Evolutionary conservation across 2,113 vertebrate species (phyloP), one percentile per base, ranked within the genome.

Genomic region (Phyllostomus hastatus): DNA sequence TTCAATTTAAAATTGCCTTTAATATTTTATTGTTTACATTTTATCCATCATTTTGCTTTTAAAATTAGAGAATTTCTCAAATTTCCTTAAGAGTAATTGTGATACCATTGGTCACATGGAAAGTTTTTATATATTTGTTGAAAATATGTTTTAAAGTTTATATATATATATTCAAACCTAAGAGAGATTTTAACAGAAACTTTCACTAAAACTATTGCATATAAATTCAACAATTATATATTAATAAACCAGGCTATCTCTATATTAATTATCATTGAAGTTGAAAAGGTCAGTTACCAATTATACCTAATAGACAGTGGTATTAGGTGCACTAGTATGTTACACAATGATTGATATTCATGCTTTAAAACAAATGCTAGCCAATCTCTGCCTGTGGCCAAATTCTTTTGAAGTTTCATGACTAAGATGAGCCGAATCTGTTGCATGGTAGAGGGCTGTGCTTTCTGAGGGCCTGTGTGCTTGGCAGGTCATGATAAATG

Each of bases 401-500:
- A 92, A 97, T 96, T 97, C 97, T 98, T 98, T 98, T 98, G 98
- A 98, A 97, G 98, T 98, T 97, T 97, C 54, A 2, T 96, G 93
- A 95, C 91, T 84, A 95, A 95, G 97, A 97, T 11, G 97, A 95
- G 95, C 91, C 94, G 95, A 98, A 97, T 98, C 98, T 98, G 97
- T 96, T 96, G 97, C 97, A 94, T 95, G 46, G 91, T 93, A 86
- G 95, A 97, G 88, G 73, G 75, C 93, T 96, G 96, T 61, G 80
- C 97, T 98, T 96, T 98, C 95, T 88, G 94, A 97, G 97, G 96
- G 96, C 97, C 98, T 97, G 95, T 98, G 97, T 97, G 95, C 95
- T 98, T 98, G 98, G 97, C 98, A 98, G 97, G 94, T 98, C 98
- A 97, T 98, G 98, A 98, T 98, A 98, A 98, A 98, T 98, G 98